Conservation (phyloP, 2,797 vertebrate genomes). For the Peromyscus attwateri region DNA sequence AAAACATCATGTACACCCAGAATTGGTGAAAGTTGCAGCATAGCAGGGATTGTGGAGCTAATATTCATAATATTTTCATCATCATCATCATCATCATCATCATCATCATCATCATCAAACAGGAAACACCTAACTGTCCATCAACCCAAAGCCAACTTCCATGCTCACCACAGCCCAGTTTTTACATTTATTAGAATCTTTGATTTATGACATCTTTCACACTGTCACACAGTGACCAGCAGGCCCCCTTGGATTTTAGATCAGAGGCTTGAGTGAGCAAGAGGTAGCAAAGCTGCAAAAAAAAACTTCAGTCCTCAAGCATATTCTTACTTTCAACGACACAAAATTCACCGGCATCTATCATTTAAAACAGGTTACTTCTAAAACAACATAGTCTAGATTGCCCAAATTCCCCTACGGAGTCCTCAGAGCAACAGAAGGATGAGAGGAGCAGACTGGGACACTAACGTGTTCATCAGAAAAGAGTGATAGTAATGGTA, state of each 20-base stretch:
- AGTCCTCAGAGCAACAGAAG: neutral
- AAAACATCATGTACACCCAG: neutral
- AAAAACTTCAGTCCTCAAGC: neutral
- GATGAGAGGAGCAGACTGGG: neutral
- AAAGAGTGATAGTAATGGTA: neutral
- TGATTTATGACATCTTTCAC: neutral
- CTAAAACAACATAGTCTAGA: neutral
- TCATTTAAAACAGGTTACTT: constrained; percentile 34
- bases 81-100: no score
- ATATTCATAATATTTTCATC: neutral
- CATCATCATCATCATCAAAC: neutral
- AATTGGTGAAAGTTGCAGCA: neutral
- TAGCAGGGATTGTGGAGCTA: neutral
- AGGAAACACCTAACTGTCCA: neutral
- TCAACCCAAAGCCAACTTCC: neutral
- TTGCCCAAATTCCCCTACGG: neutral
- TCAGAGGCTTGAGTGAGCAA: neutral
- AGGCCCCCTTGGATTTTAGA: neutral
- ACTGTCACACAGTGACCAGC: neutral
- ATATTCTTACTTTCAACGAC: neutral
- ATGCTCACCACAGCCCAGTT: neutral
- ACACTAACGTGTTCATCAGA: neutral
- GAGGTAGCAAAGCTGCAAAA: neutral
- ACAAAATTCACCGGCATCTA: neutral
- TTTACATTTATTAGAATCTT: neutral